Evolutionary conservation across 2,888 invertebrate genomes (phyloP), one percentile per base, ranked within the genome.

Genomic region (Melanophora roralis): DNA sequence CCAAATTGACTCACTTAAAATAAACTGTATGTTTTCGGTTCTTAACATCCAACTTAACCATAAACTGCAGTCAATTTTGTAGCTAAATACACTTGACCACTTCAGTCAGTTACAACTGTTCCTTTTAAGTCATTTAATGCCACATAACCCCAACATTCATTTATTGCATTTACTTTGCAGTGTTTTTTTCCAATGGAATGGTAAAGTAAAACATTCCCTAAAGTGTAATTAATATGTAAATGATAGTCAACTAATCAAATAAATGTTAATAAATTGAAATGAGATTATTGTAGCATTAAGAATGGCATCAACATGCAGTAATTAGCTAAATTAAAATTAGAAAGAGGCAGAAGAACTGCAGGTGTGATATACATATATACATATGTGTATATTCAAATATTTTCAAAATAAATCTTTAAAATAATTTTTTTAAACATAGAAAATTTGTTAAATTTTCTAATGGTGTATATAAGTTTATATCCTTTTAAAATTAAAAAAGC

Each of bases 161-260:
- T 34, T 21, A 11, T n/a, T 69, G 45, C 47, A 36, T 19, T 64
- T 65, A 19, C 45, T 32, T 53, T 27, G 27, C 27, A 43, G 43
- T 72, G 53, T 71, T 72, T 53, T 47, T 36, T 81, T 72, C 59
- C 53, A 59, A 69, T 49, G 16, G 43, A 74, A 59, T 57, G 71
- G 71, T 67, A 72, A 43, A 27, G 47, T 68, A 76, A 23, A 62
- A 64, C 27, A 74, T 81, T 82, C 83, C 77, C 81, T 65, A 74
- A 73, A 78, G 82, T 62, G 81, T 79, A 83, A 83, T 83, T 83
- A 81, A 81, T 82, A 81, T 82, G 78, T 83, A 83, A 81, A 81
- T 78, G 62, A 78, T 80, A 78, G 74, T 81, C 74, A 75, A 53
- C 62, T 62, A 74, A 81, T 78, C 67, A 75, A 81, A 74, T 74